Evolutionary conservation across 2,797 vertebrate species (phyloP).

Genomic region (Anisognathus igniventris): DNA sequence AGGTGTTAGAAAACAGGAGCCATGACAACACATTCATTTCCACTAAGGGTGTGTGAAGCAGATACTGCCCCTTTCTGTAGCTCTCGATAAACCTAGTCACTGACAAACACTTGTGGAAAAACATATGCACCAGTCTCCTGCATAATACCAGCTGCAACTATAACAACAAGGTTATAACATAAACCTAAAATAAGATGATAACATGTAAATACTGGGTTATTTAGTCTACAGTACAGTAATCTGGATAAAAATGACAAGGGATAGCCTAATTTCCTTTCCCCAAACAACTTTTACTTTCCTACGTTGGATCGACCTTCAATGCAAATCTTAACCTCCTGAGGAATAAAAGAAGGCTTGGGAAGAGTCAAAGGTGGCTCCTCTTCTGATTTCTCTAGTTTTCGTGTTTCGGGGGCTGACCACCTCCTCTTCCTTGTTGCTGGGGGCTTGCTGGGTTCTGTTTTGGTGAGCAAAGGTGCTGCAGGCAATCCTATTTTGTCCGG

Average conservation of each 20-base stretch:
- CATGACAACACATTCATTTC: constrained; percentile 62
- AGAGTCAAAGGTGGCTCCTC: constrained; percentile 93
- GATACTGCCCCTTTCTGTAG: constrained; percentile 68
- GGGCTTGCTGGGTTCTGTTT: constrained; percentile 79
- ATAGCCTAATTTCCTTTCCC: constrained; percentile 77
- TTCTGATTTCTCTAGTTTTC: constrained; percentile 92
- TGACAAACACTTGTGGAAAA: constrained; percentile 74
- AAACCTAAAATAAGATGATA: constrained; percentile 90
- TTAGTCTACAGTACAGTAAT: constrained; percentile 93
- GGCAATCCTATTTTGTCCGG: constrained; percentile 80
- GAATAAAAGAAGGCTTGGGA: constrained; percentile 95
- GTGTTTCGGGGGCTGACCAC: constrained; percentile 96
- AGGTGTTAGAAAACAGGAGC: constrained; percentile 61
- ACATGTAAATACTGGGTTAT: constrained; percentile 89
- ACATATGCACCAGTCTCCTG: constrained; percentile 82
- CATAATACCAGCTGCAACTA: constrained; percentile 84
- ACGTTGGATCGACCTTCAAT: constrained; percentile 97
- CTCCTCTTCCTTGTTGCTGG: constrained; percentile 87
- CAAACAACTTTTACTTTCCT: constrained; percentile 87
- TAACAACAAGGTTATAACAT: constrained; percentile 88
- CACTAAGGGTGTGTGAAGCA: constrained; percentile 63
- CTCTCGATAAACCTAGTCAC: constrained; percentile 65
- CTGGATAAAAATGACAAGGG: constrained; percentile 84
- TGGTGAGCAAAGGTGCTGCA: constrained; percentile 77
- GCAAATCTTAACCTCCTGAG: constrained; percentile 97